Evolutionary conservation across 2,113 vertebrate species (phyloP).

Genomic region (Dasypus novemcinctus): DNA sequence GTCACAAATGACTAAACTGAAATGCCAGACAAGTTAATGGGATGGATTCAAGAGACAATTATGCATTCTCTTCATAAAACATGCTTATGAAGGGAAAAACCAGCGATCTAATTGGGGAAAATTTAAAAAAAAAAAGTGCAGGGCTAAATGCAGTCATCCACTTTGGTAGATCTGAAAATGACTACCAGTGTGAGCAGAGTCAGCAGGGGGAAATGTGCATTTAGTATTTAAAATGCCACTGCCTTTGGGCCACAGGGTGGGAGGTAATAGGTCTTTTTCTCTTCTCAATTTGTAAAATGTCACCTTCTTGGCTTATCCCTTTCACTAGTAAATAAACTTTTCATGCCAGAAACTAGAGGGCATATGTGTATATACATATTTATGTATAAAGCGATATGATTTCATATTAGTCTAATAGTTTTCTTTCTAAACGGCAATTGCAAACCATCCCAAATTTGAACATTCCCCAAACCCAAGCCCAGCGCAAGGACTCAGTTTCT

Average conservation of each 20-base stretch:
- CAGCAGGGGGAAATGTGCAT: not conserved
- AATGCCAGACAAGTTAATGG: slow-evolving; percentile 71
- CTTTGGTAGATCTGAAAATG: not conserved
- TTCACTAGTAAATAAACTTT: slow-evolving; percentile 29
- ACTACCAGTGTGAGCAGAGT: not conserved
- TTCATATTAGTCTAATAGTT: not conserved
- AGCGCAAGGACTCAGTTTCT: not conserved
- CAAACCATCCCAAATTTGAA: not conserved
- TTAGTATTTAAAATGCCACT: not conserved
- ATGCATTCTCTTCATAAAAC: slow-evolving; percentile 62
- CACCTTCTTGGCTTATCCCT: not conserved
- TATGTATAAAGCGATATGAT: not conserved
- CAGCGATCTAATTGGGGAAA: not conserved
- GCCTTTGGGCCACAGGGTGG: no score
- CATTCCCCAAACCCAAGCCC: not conserved
- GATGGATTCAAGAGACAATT: slow-evolving; percentile 53
- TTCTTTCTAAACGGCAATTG: not conserved
- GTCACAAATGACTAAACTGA: slow-evolving; percentile 42
- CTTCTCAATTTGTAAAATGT: not conserved
- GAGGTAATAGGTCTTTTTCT: not conserved
- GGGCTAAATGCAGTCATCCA: not conserved
- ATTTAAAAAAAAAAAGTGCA: not conserved
- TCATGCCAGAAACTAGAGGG: not conserved
- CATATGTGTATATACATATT: not conserved
- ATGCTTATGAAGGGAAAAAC: slow-evolving; percentile 44